Evolutionary conservation across 2,888 invertebrate genomes (phyloP).

Genomic region (Ormyrus labotus): DNA sequence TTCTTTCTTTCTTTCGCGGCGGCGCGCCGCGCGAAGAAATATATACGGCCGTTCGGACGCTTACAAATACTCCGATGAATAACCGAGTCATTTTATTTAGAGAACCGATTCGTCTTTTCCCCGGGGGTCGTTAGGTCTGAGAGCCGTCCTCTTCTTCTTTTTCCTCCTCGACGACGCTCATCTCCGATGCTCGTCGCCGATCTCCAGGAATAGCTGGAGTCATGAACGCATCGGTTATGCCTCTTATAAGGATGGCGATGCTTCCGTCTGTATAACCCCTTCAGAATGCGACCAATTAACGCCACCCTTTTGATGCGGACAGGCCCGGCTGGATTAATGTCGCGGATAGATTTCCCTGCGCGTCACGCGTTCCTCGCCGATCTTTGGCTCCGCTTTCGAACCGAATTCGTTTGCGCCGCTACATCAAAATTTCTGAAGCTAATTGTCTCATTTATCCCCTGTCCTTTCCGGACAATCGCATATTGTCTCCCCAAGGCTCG

Average conservation of each 20-base stretch:
- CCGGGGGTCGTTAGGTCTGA: conserved; percentile 63
- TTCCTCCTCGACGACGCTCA: conserved; percentile 5
- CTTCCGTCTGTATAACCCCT: conserved; percentile 27
- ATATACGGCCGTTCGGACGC: conserved; percentile 66
- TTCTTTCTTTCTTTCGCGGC: conserved; percentile 45
- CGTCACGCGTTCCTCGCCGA: conserved; percentile 31
- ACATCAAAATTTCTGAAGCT: conserved; percentile 49
- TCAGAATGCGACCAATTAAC: conserved; percentile 63
- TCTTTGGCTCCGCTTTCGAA: conserved; percentile 26
- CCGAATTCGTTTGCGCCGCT: conserved; percentile 50
- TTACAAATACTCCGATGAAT: conserved; percentile 75
- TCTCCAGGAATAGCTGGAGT: conserved; percentile 62
- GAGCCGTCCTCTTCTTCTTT: conserved; percentile 32
- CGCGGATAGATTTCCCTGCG: conserved; percentile 35
- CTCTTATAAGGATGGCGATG: conserved; percentile 58
- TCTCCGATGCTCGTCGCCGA: conserved; percentile 49
- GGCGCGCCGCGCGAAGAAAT: conserved; percentile 60
- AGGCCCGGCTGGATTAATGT: conserved; percentile 61
- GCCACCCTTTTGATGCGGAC: conserved; percentile 65
- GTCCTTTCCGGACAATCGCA: conserved; percentile 38
- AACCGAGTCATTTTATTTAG: conserved; percentile 75
- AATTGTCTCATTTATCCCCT: conserved; percentile 51
- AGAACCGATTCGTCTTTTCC: conserved; percentile 74
- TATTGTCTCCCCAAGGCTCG: conserved; percentile 32
- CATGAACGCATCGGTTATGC: conserved; percentile 59